Percentiles rank a stretch among this genome's conserved stretches.
Evolutionary conservation across 2,888 invertebrate genomes (phyloP).

Genomic region (Leucophora obtusa): DNA sequence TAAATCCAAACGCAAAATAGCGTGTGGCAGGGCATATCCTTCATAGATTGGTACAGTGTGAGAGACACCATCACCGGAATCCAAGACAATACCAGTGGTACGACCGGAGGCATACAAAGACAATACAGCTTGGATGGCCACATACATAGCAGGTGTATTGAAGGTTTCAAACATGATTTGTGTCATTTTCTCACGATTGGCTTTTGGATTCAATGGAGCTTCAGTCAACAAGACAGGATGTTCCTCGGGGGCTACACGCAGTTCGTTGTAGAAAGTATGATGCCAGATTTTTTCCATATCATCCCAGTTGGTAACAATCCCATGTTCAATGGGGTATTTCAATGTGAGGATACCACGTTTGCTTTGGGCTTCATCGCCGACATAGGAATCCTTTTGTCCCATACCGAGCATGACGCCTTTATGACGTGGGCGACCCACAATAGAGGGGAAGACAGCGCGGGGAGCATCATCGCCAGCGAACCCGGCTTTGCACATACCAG

Average conservation of each 20-base stretch:
- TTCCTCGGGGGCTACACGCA: conserved; percentile 96
- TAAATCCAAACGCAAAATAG: conserved; percentile 94
- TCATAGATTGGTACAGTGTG: conserved; percentile 98
- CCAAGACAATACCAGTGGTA: conserved; percentile 97
- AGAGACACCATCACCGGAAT: conserved; percentile 97
- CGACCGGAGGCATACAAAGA: conserved; percentile 97
- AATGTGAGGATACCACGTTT: conserved; percentile 94
- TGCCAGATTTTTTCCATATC: conserved; percentile 99
- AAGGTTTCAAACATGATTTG: conserved; percentile 96
- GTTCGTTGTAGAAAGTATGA: conserved; percentile 99
- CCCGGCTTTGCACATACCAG: conserved; percentile 96
- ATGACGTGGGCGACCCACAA: conserved; percentile 94
- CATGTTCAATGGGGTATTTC: conserved; percentile 98
- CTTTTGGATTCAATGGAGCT: conserved; percentile 93
- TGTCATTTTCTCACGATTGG: conserved; percentile 94
- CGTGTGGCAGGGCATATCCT: conserved; percentile 95
- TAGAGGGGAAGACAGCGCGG: conserved; percentile 92
- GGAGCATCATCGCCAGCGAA: conserved; percentile 95
- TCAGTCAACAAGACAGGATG: conserved; percentile 93
- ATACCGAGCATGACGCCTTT: conserved; percentile 94
- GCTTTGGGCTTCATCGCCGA: conserved; percentile 92
- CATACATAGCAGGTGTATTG: conserved; percentile 96
- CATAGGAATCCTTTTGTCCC: conserved; percentile 94
- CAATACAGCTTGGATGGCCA: conserved; percentile 95
- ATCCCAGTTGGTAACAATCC: conserved; percentile 99